Percentiles rank a stretch among this genome's conserved stretches.
Evolutionary conservation across 2,797 vertebrate genomes (phyloP).

Genomic region (Takifugu ocellatus): DNA sequence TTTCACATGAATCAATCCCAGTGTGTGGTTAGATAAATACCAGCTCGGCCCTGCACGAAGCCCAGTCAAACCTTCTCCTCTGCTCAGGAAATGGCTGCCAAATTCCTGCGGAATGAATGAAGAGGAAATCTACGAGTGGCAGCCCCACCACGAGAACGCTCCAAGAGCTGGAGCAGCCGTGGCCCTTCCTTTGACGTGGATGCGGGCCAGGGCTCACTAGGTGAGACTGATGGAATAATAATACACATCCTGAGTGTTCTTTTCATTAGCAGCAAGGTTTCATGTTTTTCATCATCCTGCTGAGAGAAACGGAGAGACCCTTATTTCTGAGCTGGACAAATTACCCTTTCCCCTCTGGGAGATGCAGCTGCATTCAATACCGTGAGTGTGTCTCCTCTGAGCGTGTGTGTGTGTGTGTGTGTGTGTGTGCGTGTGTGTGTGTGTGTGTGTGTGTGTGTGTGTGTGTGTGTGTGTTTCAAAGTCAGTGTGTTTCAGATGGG

Average conservation of each 20-base stretch:
- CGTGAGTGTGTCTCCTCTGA: conserved; percentile 39
- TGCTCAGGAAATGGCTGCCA: conserved; percentile 90
- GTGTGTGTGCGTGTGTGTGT: conserved; percentile 48
- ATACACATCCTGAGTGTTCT: conserved; percentile 99
- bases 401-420: conserved; percentile 34
- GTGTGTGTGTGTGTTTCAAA: conserved; percentile 32
- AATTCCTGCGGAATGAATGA: conserved; percentile 91
- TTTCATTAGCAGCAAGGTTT: conserved; percentile 94
- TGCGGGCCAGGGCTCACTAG: conserved; percentile 89
- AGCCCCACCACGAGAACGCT: conserved; percentile 70
- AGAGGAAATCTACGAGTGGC: conserved; percentile 92
- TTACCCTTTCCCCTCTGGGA: conserved; percentile 84
- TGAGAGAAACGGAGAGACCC: conserved; percentile 97
- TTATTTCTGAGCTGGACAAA: conserved; percentile 84
- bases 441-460: conserved; percentile 45
- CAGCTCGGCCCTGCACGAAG: conserved; percentile 69
- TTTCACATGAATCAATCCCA: conserved; percentile 81
- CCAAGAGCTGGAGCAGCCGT: conserved; percentile 69
- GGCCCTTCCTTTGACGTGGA: conserved; percentile 84
- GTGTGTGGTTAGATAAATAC: conserved; percentile 83
- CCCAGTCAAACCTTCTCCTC: conserved; percentile 72
- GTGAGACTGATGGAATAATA: conserved; percentile 99
- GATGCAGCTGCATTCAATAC: conserved; percentile 89
- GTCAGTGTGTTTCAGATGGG: conserved; percentile 44
- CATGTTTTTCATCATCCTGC: conserved; percentile 98